These are phyloP conservation scores for Lemur catta DNA, from an alignment of 2,797 vertebrate species.

Conservation along the genomic window DNA sequence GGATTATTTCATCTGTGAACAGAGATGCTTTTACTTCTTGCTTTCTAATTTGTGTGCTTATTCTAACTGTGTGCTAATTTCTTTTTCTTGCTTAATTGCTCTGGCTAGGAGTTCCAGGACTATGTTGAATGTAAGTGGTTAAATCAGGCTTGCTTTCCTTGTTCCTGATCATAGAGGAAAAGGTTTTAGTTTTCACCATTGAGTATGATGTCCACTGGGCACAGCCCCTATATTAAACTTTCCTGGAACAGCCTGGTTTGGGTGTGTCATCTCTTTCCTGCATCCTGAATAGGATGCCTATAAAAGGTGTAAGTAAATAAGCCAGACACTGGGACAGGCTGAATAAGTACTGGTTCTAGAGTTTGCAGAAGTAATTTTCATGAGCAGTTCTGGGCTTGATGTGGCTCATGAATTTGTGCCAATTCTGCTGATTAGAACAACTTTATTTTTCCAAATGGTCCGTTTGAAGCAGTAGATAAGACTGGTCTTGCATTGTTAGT, in stretches of 20 bases:
- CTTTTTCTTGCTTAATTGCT: background rate
- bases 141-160: background rate
- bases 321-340: background rate
- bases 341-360: background rate
- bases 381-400: background rate
- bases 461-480: background rate
- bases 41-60: background rate
- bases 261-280: background rate
- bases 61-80: background rate
- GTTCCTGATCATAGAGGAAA: background rate
- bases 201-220: background rate
- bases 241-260: background rate
- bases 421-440: background rate
- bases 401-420: background rate
- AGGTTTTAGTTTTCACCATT: background rate
- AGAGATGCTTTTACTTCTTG: background rate
- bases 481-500: background rate
- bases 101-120: background rate
- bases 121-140: background rate
- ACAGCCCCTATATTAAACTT: background rate
- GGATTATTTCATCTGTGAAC: background rate
- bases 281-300: background rate
- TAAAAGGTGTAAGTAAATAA: background rate
- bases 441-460: slow-evolving; percentile 53
- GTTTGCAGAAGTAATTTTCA: slow-evolving; percentile 19